Evolutionary conservation across 2,113 vertebrate species (phyloP).

Genomic region (Myotis brandtii): DNA sequence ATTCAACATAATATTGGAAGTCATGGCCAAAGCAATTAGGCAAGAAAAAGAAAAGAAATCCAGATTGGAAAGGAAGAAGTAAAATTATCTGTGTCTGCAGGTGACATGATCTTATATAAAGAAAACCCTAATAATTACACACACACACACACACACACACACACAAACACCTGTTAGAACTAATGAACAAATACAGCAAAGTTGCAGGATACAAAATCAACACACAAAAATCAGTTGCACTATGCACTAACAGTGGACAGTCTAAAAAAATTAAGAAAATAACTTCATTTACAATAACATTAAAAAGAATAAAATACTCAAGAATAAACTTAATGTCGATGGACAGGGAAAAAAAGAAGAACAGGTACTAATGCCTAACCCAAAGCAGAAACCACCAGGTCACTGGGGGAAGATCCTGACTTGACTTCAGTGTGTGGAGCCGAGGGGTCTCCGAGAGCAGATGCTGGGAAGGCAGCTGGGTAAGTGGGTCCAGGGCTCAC

Average conservation of each 20-base stretch:
- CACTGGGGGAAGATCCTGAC: background rate
- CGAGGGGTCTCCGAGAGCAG: background rate
- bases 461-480: background rate
- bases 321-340: background rate
- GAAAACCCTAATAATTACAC: background rate
- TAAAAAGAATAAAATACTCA: background rate
- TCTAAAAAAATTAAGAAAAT: conserved; percentile 25
- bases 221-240: background rate
- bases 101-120: background rate
- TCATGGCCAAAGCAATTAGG: background rate
- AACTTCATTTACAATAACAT: background rate
- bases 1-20: background rate
- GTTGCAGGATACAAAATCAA: background rate
- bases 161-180: background rate
- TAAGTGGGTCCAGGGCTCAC: background rate
- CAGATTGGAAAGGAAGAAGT: background rate
- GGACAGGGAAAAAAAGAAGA: background rate
- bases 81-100: conserved; percentile 5
- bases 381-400: background rate
- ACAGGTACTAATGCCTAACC: background rate
- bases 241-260: background rate
- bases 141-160: background rate
- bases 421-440: background rate
- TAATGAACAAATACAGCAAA: background rate
- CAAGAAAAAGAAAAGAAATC: background rate